A percentile compares a stretch with the other conserved stretches of the same genome.
Evolutionary conservation across 2,888 invertebrate species (phyloP).

Genomic region (Drosophila histrio): DNA sequence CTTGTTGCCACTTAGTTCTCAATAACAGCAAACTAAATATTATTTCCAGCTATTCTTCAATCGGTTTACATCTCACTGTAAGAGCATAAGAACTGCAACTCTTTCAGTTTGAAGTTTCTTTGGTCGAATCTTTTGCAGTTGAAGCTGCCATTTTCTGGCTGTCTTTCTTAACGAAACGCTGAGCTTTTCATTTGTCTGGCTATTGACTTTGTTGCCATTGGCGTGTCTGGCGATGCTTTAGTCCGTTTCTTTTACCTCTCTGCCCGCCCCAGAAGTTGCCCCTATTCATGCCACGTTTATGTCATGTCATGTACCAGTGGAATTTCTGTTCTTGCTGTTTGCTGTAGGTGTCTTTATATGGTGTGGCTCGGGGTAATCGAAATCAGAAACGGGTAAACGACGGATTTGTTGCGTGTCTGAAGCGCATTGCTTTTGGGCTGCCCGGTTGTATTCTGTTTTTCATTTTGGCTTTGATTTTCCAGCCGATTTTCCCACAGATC

Average conservation of each 20-base stretch:
- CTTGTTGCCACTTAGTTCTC: too few relatives aligned
- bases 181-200: conserved; percentile 75
- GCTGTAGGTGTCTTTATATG: conserved; percentile 50
- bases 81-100: conserved; percentile 28
- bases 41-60: background rate
- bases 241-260: conserved; percentile 12
- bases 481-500: conserved; percentile 57
- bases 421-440: conserved; percentile 41
- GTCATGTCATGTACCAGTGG: conserved; percentile 41
- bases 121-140: conserved; percentile 17
- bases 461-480: conserved; percentile 48
- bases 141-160: conserved; percentile 51
- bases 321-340: conserved; percentile 1
- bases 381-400: conserved; percentile 48
- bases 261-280: background rate
- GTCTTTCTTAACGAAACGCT: conserved; percentile 30
- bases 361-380: conserved; percentile 40
- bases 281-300: background rate
- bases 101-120: background rate
- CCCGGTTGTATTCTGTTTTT: too few relatives aligned
- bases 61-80: background rate
- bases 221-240: conserved; percentile 73
- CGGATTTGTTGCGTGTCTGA: conserved; percentile 71
- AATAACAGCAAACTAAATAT: too few relatives aligned
- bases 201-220: conserved; percentile 75